Conservation (phyloP, 2,113 vertebrate species). For the Cynocephalus volans region DNA sequence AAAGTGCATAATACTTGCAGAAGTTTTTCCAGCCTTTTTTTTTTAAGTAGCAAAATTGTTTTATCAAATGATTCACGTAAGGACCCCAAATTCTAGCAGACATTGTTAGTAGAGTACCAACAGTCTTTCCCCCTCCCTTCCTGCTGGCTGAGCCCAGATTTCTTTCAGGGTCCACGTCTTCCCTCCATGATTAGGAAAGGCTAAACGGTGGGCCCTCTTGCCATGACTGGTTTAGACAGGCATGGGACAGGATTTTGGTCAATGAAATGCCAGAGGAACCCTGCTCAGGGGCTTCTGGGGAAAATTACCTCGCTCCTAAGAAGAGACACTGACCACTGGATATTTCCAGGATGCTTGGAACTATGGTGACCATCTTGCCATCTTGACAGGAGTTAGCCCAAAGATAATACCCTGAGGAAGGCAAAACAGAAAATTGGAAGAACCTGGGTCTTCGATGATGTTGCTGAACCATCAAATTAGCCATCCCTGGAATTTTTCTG, state of each 20-base stretch:
- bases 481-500: background rate
- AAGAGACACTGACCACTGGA: background rate
- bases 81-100: background rate
- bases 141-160: background rate
- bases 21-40: background rate
- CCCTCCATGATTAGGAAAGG: background rate
- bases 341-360: background rate
- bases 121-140: background rate
- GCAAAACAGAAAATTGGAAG: background rate
- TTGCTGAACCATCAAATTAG: background rate
- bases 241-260: background rate
- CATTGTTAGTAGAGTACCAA: background rate
- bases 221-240: background rate
- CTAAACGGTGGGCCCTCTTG: background rate
- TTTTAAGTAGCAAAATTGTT: background rate
- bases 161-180: background rate
- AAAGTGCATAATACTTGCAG: background rate
- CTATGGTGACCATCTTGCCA: background rate
- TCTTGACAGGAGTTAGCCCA: background rate
- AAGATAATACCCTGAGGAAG: background rate
- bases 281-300: background rate
- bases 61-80: background rate
- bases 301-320: background rate
- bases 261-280: background rate
- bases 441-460: background rate